These are phyloP conservation scores for Acestrorhynchus altus DNA, from an alignment of 2,797 vertebrate genomes.

Conservation along the genomic window DNA sequence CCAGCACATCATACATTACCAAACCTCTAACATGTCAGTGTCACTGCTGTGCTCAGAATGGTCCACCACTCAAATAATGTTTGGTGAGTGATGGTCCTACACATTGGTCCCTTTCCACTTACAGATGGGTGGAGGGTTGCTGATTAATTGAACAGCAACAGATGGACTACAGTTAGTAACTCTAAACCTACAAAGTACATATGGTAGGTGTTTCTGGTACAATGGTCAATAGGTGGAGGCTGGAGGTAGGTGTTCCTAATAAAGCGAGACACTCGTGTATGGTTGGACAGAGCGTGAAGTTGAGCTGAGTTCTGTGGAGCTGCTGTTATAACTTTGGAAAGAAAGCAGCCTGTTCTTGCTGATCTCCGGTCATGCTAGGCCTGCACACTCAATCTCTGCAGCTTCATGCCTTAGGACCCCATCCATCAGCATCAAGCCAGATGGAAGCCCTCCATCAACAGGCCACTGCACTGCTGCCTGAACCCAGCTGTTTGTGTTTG, in stretches of 20 bases:
- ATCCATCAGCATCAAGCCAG: constrained; percentile 50
- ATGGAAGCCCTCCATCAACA: constrained; percentile 58
- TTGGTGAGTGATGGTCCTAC: too few relatives aligned
- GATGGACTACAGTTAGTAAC: neutral
- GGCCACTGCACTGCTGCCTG: constrained; percentile 56
- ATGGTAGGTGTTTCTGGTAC: neutral
- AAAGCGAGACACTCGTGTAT: neutral
- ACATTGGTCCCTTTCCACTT: neutral
- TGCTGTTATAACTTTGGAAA: neutral
- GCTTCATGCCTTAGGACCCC: constrained; percentile 13
- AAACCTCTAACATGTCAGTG: neutral
- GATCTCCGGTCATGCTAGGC: constrained; percentile 6
- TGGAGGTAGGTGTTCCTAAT: neutral
- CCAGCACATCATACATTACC: neutral
- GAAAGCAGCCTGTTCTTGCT: neutral
- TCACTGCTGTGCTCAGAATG: neutral
- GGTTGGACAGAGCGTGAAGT: neutral
- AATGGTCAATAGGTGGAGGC: neutral
- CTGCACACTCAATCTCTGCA: neutral
- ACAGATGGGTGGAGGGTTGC: neutral
- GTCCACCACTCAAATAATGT: too few relatives aligned
- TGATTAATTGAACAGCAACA: neutral
- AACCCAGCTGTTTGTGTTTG: constrained; percentile 64
- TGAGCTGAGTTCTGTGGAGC: neutral
- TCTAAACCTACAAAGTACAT: neutral